Conservation (phyloP, 1,140 invertebrate species). For the Rhopalosiphum maidis region DNA sequence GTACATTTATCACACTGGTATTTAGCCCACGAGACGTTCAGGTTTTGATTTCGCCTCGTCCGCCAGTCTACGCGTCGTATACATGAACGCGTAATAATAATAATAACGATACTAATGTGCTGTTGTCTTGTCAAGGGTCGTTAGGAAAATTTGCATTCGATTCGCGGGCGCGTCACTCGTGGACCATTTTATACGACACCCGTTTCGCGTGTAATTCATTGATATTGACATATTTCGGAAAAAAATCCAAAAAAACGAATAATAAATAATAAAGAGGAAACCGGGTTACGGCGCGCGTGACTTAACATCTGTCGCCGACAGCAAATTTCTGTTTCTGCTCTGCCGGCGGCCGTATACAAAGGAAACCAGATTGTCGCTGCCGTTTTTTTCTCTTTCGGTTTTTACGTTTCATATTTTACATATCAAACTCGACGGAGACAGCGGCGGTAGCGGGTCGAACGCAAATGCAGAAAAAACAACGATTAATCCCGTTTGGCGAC, state of each 20-base stretch:
- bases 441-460: background rate
- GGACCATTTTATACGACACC: background rate
- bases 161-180: background rate
- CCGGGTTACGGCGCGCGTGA: conserved; percentile 35
- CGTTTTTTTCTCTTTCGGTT: background rate
- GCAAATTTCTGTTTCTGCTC: conserved; percentile 17
- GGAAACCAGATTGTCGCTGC: conserved; percentile 41
- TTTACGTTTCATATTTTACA: conserved; percentile 37
- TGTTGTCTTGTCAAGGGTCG: conserved; percentile 42
- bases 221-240: conserved; percentile 1
- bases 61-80: background rate
- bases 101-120: background rate
- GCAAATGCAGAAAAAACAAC: background rate
- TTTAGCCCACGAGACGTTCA: background rate
- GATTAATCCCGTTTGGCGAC: conserved; percentile 16
- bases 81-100: background rate
- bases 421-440: background rate
- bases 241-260: no score
- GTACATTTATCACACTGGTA: conserved; percentile 26
- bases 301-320: conserved; percentile 48
- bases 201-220: conserved; percentile 30
- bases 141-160: conserved; percentile 45
- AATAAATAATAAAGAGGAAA: conserved; percentile 44
- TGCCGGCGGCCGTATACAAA: conserved; percentile 40
- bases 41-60: background rate